phyloP scores from a whole-genome alignment of 2,113 vertebrate species.

The Manacus vitellinus region DNA sequence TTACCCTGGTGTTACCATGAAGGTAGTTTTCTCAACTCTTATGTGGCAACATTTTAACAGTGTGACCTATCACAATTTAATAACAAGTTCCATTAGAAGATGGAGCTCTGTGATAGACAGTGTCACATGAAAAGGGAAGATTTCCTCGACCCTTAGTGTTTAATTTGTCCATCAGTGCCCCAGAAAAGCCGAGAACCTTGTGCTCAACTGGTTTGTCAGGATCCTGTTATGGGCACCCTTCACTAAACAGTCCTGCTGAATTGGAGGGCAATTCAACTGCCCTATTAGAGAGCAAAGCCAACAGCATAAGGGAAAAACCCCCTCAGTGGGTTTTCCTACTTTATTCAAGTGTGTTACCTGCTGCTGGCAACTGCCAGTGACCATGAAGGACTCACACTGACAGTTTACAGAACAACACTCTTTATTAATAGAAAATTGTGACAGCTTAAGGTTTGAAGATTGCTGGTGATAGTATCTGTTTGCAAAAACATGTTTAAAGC shows the following conservation, averaged over 20 bases:
- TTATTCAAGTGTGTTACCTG: background rate
- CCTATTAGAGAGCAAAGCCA: background rate
- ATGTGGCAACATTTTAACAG: background rate
- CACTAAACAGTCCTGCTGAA: background rate
- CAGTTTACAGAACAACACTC: background rate
- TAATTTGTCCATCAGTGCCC: background rate
- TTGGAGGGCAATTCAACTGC: background rate
- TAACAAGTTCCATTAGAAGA: background rate
- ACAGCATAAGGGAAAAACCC: background rate
- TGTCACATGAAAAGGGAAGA: background rate
- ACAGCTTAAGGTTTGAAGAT: background rate
- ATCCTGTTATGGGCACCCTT: background rate
- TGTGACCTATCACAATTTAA: background rate
- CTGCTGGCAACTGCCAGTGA: background rate
- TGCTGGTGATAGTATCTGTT: background rate
- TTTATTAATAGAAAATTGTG: background rate
- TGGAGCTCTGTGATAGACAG: background rate
- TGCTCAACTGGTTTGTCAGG: background rate
- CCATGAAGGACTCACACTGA: background rate
- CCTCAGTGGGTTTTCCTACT: background rate
- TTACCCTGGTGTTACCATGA: background rate
- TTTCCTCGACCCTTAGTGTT: background rate
- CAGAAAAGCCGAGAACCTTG: background rate
- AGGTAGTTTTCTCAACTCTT: background rate
- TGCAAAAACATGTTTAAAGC: background rate